A percentile compares a stretch with the other conserved stretches of the same genome.
Conservation (phyloP, 30 jellyfish, hydroid and myxozoan genomes). For the Nemopilema nomurai region DNA sequence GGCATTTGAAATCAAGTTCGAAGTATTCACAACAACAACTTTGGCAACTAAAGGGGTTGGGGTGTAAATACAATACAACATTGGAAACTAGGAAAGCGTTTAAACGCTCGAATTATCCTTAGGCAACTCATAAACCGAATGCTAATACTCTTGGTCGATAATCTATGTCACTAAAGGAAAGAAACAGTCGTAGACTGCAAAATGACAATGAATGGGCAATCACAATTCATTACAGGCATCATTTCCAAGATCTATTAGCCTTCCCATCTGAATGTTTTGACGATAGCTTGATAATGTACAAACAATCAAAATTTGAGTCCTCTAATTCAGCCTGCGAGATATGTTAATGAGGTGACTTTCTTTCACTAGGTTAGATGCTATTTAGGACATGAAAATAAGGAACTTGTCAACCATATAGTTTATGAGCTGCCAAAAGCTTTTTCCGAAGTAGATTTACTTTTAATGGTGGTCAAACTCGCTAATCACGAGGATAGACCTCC, state of each 20-base stretch:
- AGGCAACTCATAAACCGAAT: no score
- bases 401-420: background rate
- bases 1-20: no score
- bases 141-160: no score
- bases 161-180: no score
- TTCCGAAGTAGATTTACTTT: background rate
- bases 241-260: background rate
- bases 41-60: no score
- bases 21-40: no score
- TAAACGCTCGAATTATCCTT: no score
- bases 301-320: background rate
- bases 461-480: background rate
- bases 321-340: background rate
- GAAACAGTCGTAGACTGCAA: background rate
- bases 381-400: background rate
- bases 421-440: background rate
- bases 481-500: conserved; percentile 89
- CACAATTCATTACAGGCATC: background rate
- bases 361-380: background rate
- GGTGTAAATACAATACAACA: no score
- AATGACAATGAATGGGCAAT: background rate
- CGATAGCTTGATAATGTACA: background rate
- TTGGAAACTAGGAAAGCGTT: no score
- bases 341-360: background rate
- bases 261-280: background rate